Evolutionary conservation across 2,797 vertebrate genomes (phyloP), one percentile per base, ranked within the genome.

Genomic region (Pantherophis vulpinus): DNA sequence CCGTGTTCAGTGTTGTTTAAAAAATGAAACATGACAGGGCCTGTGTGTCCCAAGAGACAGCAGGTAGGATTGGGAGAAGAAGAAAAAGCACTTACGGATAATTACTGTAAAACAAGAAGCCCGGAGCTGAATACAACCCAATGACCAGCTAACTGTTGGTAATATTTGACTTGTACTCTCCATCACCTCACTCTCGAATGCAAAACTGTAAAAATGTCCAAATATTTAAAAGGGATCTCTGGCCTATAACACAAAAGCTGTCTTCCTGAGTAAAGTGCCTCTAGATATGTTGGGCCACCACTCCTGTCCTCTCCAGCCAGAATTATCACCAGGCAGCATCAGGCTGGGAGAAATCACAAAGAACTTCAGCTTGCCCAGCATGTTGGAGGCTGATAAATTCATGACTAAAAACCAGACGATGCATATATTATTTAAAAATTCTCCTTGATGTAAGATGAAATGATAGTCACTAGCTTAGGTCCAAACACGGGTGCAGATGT

Each of bases 21-120:
- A 86, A 51, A 91, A 96, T 92, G 93, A 95, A 93, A 95, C 90
- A 60, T 54, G 94, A 95, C 95, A 93, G 92, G 88, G 54, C 25
- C 1, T 12, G 58, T 89, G 37, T 87, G 90, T 58, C 87, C 0
- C 0, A 83, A 87, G 89, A 89, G 91, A 58, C 89, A 88, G 5
- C 90, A 79, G 6, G 0, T 0, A 60, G 93, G 89, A 89, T 47
- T 47, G 63, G 74, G 79, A 91, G 92, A 91, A 92, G 70, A 20
- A 74, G 55, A 86, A 89, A 91, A 90, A 93, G 89, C 55, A 59
- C 51, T 91, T 92, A 89, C 20, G 32, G 20, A 0, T 1, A 37
- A 88, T 94, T 94, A 90, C 91, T 94, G 70, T 94, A 93, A 92
- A 94, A 83, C 5, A 89, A 91, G 89, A 91, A 94, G 91, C 89